Conservation (phyloP, 2,797 vertebrate genomes). For the Anisognathus igniventris region DNA sequence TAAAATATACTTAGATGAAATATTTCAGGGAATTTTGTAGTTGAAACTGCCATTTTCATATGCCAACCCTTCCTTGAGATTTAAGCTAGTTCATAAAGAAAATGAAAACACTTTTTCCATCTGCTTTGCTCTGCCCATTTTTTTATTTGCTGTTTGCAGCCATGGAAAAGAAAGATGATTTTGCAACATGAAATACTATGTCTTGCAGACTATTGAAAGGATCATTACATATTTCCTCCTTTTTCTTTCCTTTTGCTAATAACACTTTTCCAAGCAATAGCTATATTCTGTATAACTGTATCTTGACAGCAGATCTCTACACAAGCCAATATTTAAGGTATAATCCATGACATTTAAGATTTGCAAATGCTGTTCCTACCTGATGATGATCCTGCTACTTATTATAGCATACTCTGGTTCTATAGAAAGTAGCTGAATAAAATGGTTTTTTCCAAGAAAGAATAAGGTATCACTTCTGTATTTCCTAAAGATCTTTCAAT, state of each 20-base stretch:
- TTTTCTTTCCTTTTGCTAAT: neutral
- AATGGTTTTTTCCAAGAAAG: neutral
- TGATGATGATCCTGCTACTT: neutral
- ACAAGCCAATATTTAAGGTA: neutral
- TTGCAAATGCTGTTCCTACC: neutral
- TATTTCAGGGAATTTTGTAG: neutral
- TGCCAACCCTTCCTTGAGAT: neutral
- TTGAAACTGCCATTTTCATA: neutral
- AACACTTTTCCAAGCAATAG: neutral
- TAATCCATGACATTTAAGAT: neutral
- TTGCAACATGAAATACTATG: neutral
- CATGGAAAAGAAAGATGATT: neutral
- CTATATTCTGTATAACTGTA: neutral
- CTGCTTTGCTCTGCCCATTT: neutral
- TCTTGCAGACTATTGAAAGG: neutral
- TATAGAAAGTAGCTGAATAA: neutral
- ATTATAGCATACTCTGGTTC: neutral
- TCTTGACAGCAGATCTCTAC: neutral
- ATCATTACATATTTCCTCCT: neutral
- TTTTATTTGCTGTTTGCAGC: neutral
- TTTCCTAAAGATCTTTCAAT: constrained; percentile 11
- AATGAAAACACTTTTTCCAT: neutral
- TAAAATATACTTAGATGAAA: neutral
- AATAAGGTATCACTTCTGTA: neutral
- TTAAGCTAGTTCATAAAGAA: neutral